Base-by-base conservation (phyloP, 2,888 invertebrate species). In the Noctua pronuba region DNA sequence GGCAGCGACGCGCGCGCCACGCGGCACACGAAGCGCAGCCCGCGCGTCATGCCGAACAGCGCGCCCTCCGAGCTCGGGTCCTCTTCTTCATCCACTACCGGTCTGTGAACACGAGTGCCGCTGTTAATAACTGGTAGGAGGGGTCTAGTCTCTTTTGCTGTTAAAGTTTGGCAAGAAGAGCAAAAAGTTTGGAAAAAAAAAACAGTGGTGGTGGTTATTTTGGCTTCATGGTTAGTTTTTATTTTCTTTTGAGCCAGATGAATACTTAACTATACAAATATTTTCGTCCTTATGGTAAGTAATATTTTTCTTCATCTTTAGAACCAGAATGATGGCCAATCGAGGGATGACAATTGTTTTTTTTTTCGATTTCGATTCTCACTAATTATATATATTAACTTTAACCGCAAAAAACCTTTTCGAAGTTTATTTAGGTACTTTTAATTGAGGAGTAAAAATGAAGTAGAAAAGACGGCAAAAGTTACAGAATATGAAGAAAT, bases 1-100 rank as follows among this genome's bases (percentile, higher is more conserved):
- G 99, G 99, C 87, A 99, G 97, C 38, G 99, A 99, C 75, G 99
- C 98, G 93, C 99, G 97, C 86, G 99, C 97, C 88, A 99, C 99
- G 92, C 99, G 98, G 89, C 98, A 98, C 94, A 99, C 97, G 97
- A 99, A 99, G 86, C 98, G 97, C 90, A 98, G 98, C 77, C 99
- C 98, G 90, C 98, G 97, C 81, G 92, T 94, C 91, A 98, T 97
- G 18, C 95, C 90, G 24, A 92, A 90, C 81, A 96, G 86, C 24
- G 93, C 91, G 64, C 90, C 92, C 69, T 93, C 94, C 67, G 93
- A 94, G 41, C 89, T 88, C 69, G 92, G 93, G 28, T 64, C 93
- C 92, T 91, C 92, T 62, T 69, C 86, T 44, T 87, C 79, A 64
- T 79, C 93, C 79, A 90, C 91, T 79, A 88, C 92, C 92, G 92